Evolutionary conservation across 2,113 vertebrate genomes (phyloP), one percentile per base, ranked within the genome.

Genomic region (Carassius auratus): DNA sequence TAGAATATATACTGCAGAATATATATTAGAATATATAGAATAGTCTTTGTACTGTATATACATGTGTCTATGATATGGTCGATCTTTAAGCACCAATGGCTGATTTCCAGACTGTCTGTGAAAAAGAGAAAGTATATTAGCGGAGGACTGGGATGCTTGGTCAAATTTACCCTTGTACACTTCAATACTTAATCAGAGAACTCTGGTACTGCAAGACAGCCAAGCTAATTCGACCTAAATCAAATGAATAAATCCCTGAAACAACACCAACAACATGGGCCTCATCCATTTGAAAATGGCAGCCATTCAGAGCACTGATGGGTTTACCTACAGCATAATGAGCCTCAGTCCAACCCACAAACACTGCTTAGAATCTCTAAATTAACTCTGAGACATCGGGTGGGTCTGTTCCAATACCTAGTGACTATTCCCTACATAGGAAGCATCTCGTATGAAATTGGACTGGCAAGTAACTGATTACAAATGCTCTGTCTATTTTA

Each of bases 141-240:
- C 55, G 36, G 74, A 23, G 85, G 55, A 62, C 59, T 81, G 68
- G 66, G 83, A 84, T 82, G 66, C 81, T 74, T 84, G 81, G 62
- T 87, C 80, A 87, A 86, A 85, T 85, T 52, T 78, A 81, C 57
- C 64, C 79, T 74, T 76, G 73, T 73, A 61, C 71, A 82, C 83
- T 89, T 85, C 85, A 87, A 81, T 80, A 76, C 85, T 85, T 87
- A 82, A 78, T 87, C 79, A 71, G 62, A 82, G 76, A 79, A 52
- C 76, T 62, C 87, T 84, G 76, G 33, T 59, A 61, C 33, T 23
- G 61, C 86, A 64, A 74, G 82, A 59, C 82, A 83, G 83, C 85
- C 78, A 80, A 81, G 73, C 33, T 83, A 83, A 85, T 83, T 87
- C 30, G 21, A 80, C 38, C 86, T 76, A 85, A 89, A 85, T 85